phyloP scores from a whole-genome alignment of 2,797 vertebrate species.

The Cygnus olor region DNA sequence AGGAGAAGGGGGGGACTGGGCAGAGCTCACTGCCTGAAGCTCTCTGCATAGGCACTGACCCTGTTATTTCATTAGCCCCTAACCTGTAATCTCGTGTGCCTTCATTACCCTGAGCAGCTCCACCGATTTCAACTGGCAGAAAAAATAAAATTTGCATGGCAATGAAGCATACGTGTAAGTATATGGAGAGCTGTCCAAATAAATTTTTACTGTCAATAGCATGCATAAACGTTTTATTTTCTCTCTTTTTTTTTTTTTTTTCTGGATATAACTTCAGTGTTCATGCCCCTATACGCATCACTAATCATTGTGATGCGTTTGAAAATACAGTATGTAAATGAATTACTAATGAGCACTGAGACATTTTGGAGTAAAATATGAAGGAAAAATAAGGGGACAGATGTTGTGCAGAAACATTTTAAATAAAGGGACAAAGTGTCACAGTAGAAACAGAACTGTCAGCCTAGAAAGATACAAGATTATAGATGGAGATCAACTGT shows the following conservation, averaged over 20 bases:
- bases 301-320: background rate
- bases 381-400: background rate
- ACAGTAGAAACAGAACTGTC: background rate
- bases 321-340: background rate
- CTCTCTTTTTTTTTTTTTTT: background rate
- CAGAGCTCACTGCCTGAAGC: background rate
- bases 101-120: background rate
- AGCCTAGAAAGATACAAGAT: background rate
- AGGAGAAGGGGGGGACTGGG: background rate
- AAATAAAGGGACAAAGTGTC: background rate
- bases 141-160: background rate
- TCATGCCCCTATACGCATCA: background rate
- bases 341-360: background rate
- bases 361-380: background rate
- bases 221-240: background rate
- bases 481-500: background rate
- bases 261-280: background rate
- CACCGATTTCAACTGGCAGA: background rate
- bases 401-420: background rate
- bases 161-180: background rate
- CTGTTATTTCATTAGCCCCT: background rate
- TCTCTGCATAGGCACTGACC: background rate
- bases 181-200: background rate
- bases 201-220: background rate
- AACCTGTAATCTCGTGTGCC: background rate